A percentile compares a stretch with the other conserved stretches of the same genome.
phyloP scores from a whole-genome alignment of 30 jellyfish, hydroid and myxozoan genomes.

The Hydractinia symbiolongicarpus region DNA sequence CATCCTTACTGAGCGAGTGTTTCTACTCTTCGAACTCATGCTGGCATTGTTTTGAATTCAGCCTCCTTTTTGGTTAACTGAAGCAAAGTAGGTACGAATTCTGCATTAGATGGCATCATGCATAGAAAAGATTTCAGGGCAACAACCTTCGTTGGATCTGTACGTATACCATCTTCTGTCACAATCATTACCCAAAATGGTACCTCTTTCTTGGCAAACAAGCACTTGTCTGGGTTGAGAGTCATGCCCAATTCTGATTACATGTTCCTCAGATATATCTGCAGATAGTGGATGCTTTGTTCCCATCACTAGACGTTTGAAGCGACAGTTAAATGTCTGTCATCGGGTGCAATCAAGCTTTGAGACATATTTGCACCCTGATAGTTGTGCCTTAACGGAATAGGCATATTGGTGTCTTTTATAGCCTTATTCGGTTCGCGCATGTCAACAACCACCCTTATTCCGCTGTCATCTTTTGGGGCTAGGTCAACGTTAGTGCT shows the following conservation, averaged over 20 bases:
- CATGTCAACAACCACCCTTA: no score
- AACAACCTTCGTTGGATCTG: conserved; percentile 52
- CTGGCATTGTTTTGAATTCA: conserved; percentile 31
- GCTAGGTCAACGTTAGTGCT: no score
- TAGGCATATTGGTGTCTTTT: no score
- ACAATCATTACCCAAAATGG: conserved; percentile 49
- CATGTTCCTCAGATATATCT: conserved; percentile 32
- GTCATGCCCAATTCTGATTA: conserved; percentile 32
- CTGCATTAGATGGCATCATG: conserved; percentile 41
- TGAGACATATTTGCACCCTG: conserved; percentile 41
- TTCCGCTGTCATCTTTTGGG: no score
- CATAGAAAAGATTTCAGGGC: conserved; percentile 47
- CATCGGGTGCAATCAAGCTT: conserved; percentile 51
- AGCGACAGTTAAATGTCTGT: conserved; percentile 42
- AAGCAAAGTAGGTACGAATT: conserved; percentile 40
- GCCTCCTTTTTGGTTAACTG: conserved; percentile 31
- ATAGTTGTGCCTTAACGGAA: conserved; percentile 24
- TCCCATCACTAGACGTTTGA: conserved; percentile 56
- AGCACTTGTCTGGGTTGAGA: conserved; percentile 46
- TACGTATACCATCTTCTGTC: conserved; percentile 42
- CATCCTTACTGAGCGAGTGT: conserved; percentile 22
- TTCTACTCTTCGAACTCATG: conserved; percentile 27
- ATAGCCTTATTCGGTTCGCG: no score
- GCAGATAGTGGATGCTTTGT: conserved; percentile 44
- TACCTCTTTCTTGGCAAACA: conserved; percentile 39